Conservation (phyloP, 2,888 invertebrate species). For the Ophioninae sp. region DNA sequence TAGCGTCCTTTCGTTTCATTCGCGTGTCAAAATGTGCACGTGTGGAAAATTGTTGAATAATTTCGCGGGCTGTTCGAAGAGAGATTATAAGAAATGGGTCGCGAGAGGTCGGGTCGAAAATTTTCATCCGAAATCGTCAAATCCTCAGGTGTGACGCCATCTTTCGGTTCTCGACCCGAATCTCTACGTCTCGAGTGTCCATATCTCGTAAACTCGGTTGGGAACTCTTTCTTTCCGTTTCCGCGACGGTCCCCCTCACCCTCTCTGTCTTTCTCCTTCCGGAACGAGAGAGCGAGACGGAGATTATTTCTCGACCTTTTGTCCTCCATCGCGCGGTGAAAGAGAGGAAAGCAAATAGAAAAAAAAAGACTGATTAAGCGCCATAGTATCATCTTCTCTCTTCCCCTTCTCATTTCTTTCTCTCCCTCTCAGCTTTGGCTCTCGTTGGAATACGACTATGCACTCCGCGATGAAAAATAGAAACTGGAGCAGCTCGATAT, state of each 20-base stretch:
- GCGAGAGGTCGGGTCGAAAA: constrained; percentile 27
- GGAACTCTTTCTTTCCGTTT: background rate
- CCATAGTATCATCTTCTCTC: constrained; percentile 46
- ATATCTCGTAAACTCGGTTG: background rate
- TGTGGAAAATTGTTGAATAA: background rate
- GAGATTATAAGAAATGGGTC: constrained; percentile 36
- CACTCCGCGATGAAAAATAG: constrained; percentile 49
- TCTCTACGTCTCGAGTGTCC: background rate
- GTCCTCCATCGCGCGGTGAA: background rate
- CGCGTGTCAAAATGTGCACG: background rate
- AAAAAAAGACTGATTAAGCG: constrained; percentile 51
- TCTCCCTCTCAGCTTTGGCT: constrained; percentile 36
- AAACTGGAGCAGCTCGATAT: constrained; percentile 75
- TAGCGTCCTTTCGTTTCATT: background rate
- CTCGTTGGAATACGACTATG: constrained; percentile 16
- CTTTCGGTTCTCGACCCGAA: background rate
- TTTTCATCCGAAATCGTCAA: background rate
- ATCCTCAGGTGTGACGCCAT: background rate
- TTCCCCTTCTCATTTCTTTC: constrained; percentile 3
- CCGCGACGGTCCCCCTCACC: background rate
- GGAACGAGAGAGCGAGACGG: constrained; percentile 35
- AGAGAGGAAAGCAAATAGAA: constrained; percentile 11
- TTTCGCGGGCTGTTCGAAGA: background rate
- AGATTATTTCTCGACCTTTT: constrained; percentile 29
- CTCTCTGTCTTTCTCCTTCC: background rate